These are phyloP conservation scores for Atractosteus spatula DNA, from an alignment of 2,113 vertebrate species.

Conservation along the genomic window DNA sequence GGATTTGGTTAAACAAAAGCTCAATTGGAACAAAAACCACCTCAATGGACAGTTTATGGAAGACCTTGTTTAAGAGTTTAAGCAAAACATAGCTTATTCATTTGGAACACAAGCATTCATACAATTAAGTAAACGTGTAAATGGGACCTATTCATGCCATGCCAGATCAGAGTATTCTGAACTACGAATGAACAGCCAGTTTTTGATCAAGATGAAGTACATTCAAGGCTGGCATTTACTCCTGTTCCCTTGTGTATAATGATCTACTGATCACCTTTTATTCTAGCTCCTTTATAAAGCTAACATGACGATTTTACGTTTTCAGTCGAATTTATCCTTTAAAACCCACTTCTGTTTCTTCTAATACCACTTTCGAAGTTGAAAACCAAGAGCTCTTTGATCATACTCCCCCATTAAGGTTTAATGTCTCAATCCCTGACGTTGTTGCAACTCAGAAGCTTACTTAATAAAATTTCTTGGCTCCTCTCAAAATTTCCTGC, in stretches of 20 bases:
- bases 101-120: too few relatives aligned
- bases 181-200: background rate
- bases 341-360: slow-evolving; percentile 64
- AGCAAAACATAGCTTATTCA: too few relatives aligned
- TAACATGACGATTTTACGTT: slow-evolving; percentile 71
- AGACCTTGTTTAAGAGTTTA: too few relatives aligned
- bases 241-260: slow-evolving; percentile 50
- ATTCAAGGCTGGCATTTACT: slow-evolving; percentile 43
- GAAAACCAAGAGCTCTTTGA: slow-evolving; percentile 63
- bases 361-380: slow-evolving; percentile 52
- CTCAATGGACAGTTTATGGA: too few relatives aligned
- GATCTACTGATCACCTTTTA: slow-evolving; percentile 64
- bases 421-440: slow-evolving; percentile 73
- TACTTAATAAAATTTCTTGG: slow-evolving; percentile 57
- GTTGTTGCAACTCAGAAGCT: slow-evolving; percentile 61
- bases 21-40: too few relatives aligned
- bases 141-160: background rate
- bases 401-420: slow-evolving; percentile 68
- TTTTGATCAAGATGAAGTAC: slow-evolving; percentile 14
- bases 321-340: slow-evolving; percentile 65
- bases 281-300: slow-evolving; percentile 66
- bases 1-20: too few relatives aligned
- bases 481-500: slow-evolving; percentile 49
- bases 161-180: background rate
- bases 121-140: too few relatives aligned